Evolutionary conservation across 2,113 vertebrate genomes (phyloP).

Genomic region (Alligator mississippiensis): DNA sequence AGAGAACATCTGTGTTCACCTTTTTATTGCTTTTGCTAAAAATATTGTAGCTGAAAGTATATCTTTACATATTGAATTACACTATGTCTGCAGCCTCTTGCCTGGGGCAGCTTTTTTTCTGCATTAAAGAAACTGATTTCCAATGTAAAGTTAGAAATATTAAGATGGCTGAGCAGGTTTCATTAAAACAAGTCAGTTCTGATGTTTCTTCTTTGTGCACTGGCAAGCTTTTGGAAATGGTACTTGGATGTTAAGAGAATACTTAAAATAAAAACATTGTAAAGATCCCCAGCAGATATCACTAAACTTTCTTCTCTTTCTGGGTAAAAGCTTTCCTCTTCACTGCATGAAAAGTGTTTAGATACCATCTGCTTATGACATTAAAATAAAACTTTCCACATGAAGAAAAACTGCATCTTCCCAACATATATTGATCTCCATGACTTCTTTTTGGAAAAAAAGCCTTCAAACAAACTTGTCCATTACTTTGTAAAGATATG

Average conservation of each 20-base stretch:
- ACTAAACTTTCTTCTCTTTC: background rate
- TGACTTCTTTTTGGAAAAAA: slow-evolving; percentile 33
- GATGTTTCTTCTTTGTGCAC: background rate
- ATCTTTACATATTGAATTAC: slow-evolving; percentile 45
- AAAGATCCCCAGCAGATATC: background rate
- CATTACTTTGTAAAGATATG: slow-evolving; percentile 7
- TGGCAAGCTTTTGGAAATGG: slow-evolving; percentile 29
- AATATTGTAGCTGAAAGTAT: slow-evolving; percentile 55
- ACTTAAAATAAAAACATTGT: slow-evolving; percentile 3
- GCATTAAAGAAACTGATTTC: slow-evolving; percentile 49
- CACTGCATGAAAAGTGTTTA: slow-evolving; percentile 34
- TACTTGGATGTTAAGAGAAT: slow-evolving; percentile 18
- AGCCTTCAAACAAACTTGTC: slow-evolving; percentile 36
- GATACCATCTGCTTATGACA: slow-evolving; percentile 34
- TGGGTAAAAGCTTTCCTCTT: background rate
- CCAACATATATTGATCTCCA: background rate
- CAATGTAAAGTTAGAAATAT: slow-evolving; percentile 51
- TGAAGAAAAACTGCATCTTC: background rate
- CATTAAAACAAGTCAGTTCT: slow-evolving; percentile 52
- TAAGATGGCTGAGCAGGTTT: slow-evolving; percentile 44
- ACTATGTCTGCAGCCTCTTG: background rate
- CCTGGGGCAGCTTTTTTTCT: slow-evolving; percentile 51
- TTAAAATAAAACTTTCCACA: slow-evolving; percentile 20
- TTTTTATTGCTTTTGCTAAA: slow-evolving; percentile 63
- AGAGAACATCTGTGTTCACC: slow-evolving; percentile 19